Conservation (phyloP, 30 jellyfish, hydroid and myxozoan species). For the Aurelia coerulea region DNA sequence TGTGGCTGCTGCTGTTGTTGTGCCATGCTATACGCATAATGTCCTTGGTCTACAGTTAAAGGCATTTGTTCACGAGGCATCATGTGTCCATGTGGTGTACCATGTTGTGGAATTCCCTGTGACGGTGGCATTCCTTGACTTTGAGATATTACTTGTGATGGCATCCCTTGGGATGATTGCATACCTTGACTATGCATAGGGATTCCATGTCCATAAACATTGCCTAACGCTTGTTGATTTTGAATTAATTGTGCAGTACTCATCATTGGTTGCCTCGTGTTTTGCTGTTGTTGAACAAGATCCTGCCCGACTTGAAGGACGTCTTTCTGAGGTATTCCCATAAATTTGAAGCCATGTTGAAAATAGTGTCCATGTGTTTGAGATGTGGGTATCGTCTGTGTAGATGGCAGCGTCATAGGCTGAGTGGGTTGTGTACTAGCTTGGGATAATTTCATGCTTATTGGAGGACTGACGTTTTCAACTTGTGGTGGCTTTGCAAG, state of each 20-base stretch:
- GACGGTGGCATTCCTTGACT: constrained; percentile 45
- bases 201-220: constrained; percentile 32
- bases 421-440: constrained; percentile 19
- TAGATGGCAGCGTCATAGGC: constrained; percentile 20
- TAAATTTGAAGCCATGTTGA: constrained; percentile 42
- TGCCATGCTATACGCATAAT: constrained; percentile 36
- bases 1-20: constrained; percentile 53
- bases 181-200: constrained; percentile 19
- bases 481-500: constrained; percentile 46
- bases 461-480: constrained; percentile 67
- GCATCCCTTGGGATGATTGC: constrained; percentile 39
- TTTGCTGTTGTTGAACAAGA: constrained; percentile 17
- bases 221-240: constrained; percentile 44
- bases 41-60: constrained; percentile 47
- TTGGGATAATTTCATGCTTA: not conserved
- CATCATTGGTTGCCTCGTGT: constrained; percentile 17
- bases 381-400: constrained; percentile 16
- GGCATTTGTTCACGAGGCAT: constrained; percentile 48
- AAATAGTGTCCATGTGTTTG: constrained; percentile 39
- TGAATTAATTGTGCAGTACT: constrained; percentile 21
- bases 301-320: constrained; percentile 29
- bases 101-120: no score
- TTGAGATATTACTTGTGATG: constrained; percentile 11
- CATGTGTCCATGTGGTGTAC: constrained; percentile 52
- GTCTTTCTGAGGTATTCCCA: constrained; percentile 29